Base-by-base conservation (phyloP, 23 tunicate species). In the Botrylloides violaceus region DNA sequence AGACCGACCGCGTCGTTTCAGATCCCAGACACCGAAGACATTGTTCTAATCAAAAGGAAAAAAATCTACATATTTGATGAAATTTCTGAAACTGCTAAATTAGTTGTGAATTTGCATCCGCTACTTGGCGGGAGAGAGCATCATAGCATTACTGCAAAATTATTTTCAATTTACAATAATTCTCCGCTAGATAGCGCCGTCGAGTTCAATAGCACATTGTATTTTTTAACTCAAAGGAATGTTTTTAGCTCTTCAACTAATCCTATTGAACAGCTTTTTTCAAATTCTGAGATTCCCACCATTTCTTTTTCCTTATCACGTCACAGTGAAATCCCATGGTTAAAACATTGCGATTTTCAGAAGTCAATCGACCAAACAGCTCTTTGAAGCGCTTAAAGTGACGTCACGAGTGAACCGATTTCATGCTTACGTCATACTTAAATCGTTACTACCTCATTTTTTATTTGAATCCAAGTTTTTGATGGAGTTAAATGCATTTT, bases 1-100 rank as follows among this genome's bases (percentile, higher is more conserved):
- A 63, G 33, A 63, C 70, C 70, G 6, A 33, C 26, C 36, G 34
- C 70, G 23, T 33, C 70, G 3, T 3, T 63, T 34, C 70, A 63
- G 34, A 63, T 63, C 19, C 70, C 70, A 3, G 35, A 28, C 35
- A 29, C 70, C 20, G 35, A 22, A 3, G 32, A 63, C 9, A 28
- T 63, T 9, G 36, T 63, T 4, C 20, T 63, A 19, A 27, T 63
- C 36, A 63, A 63, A 33, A 31, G 33, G 36, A 63, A 31, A 4
- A 26, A 9, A 3, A 19, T 15, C 36, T 63, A 29, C 35, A 29
- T 63, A 3, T 63, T 63, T 9, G 36, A 63, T 63, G 70, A 63
- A 63, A 3, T 63, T 26, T 4, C 3, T 34, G 36, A 63, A 28
- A 29, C 4, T 19, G 70, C 33, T 4, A n/a, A n/a, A n/a, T n/a